These are phyloP conservation scores for Dioctria rufipes DNA, from an alignment of 2,888 invertebrate genomes.

Conservation along the genomic window DNA sequence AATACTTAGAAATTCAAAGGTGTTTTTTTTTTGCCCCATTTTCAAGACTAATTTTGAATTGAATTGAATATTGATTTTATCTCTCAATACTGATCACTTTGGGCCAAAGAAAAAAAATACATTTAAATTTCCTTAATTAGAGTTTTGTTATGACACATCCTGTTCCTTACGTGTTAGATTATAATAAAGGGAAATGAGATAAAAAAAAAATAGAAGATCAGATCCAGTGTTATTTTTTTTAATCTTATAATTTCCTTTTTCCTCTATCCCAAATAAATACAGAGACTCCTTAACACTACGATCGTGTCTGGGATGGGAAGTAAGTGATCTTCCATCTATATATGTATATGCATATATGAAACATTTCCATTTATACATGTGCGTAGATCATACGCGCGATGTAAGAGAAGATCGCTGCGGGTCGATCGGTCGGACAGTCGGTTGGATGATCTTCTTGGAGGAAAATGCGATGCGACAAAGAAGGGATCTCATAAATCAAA, in stretches of 20 bases:
- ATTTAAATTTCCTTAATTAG: constrained; percentile 44
- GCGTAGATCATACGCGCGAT: neutral
- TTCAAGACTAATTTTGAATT: neutral
- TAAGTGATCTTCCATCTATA: neutral
- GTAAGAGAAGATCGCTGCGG: neutral
- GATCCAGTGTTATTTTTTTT: too few species aligned
- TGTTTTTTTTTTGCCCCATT: too few species aligned
- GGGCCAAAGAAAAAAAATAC: neutral
- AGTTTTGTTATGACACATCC: constrained; percentile 38
- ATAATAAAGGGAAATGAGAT: neutral
- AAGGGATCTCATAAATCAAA: constrained; percentile 59
- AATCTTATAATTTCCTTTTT: too few species aligned
- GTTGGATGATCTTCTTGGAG: neutral
- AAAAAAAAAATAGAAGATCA: too few species aligned
- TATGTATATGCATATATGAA: too few species aligned
- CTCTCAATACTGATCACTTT: constrained; percentile 38
- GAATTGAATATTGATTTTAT: constrained; percentile 40
- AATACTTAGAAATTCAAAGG: too few species aligned
- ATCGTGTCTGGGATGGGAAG: neutral
- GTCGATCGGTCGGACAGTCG: too few species aligned
- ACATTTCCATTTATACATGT: too few species aligned
- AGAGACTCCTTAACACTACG: neutral
- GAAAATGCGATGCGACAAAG: constrained; percentile 51
- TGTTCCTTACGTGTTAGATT: neutral
- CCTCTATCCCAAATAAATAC: too few species aligned